Evolutionary conservation across 64 coral and sea anemone genomes (phyloP).

Genomic region (Orbicella faveolata): DNA sequence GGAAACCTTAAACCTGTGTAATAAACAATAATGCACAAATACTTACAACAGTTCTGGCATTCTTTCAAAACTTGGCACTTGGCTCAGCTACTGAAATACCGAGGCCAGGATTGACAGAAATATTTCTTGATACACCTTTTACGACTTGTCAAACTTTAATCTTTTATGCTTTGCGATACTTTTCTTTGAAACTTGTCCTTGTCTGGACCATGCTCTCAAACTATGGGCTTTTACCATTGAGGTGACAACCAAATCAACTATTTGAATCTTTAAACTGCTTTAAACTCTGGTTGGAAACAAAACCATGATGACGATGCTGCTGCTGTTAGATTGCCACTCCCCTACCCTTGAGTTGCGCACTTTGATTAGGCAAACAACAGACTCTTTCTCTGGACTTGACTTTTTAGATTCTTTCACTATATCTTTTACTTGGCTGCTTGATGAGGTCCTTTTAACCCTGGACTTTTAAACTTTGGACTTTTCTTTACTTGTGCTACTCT

Average conservation of each 20-base stretch:
- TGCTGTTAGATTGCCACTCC: background rate
- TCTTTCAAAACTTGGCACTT: background rate
- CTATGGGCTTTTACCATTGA: background rate
- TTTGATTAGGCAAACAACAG: background rate
- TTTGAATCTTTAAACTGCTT: background rate
- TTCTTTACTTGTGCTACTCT: too few species aligned
- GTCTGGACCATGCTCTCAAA: background rate
- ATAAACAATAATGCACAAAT: background rate
- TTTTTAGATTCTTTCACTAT: background rate
- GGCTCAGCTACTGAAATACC: background rate
- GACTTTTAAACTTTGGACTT: background rate
- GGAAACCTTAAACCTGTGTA: background rate
- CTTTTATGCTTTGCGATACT: background rate
- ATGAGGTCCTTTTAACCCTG: background rate
- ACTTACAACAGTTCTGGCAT: background rate
- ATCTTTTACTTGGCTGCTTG: background rate
- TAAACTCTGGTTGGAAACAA: background rate
- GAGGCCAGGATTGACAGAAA: background rate
- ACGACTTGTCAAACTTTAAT: background rate
- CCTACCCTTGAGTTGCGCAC: background rate
- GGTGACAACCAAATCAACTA: background rate
- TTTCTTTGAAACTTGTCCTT: slow-evolving; percentile 33
- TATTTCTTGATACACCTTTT: slow-evolving; percentile 9
- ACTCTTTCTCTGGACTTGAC: background rate
- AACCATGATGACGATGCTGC: background rate